phyloP scores from a whole-genome alignment of 1,140 invertebrate species.

The Drosophila azteca region DNA sequence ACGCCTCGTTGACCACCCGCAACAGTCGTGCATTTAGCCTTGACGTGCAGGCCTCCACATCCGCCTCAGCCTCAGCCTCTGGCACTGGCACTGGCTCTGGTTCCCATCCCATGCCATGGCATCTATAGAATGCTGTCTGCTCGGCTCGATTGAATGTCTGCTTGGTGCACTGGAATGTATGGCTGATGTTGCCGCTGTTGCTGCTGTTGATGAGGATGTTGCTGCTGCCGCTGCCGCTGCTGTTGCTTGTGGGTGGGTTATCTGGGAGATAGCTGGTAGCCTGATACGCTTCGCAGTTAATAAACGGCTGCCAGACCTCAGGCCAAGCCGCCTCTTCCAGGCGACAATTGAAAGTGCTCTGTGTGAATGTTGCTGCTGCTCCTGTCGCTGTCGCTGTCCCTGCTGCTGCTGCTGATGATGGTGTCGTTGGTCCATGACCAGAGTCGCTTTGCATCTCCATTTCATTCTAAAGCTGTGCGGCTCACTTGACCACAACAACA shows the following conservation, averaged over 20 bases:
- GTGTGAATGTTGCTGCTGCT: conserved; percentile 28
- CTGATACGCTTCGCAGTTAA: conserved; percentile 56
- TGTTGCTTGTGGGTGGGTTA: conserved; percentile 11
- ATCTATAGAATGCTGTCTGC: conserved; percentile 56
- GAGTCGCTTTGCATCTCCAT: conserved; percentile 81
- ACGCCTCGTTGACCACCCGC: conserved; percentile 57
- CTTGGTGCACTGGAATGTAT: conserved; percentile 74
- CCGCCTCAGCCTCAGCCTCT: no score
- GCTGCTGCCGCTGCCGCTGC: conserved; percentile 20
- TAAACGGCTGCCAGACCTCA: conserved; percentile 59
- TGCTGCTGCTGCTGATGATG: conserved; percentile 31
- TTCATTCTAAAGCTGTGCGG: conserved; percentile 81
- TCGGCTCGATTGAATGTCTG: conserved; percentile 51
- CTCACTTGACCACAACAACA: conserved; percentile 46
- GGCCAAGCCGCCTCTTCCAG: conserved; percentile 49
- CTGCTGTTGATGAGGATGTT: conserved; percentile 39
- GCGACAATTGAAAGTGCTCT: conserved; percentile 56
- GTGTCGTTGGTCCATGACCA: conserved; percentile 77
- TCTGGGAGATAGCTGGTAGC: neutral
- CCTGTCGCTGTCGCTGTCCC: conserved; percentile 16
- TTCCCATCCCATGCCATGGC: conserved; percentile 23
- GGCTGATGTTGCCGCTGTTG: conserved; percentile 30
- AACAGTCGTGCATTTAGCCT: conserved; percentile 60
- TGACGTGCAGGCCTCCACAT: conserved; percentile 48
- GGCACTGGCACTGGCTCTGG: conserved; percentile 32